Evolutionary conservation across 2,797 vertebrate species (phyloP).

Genomic region (Hoplostethus mediterraneus): DNA sequence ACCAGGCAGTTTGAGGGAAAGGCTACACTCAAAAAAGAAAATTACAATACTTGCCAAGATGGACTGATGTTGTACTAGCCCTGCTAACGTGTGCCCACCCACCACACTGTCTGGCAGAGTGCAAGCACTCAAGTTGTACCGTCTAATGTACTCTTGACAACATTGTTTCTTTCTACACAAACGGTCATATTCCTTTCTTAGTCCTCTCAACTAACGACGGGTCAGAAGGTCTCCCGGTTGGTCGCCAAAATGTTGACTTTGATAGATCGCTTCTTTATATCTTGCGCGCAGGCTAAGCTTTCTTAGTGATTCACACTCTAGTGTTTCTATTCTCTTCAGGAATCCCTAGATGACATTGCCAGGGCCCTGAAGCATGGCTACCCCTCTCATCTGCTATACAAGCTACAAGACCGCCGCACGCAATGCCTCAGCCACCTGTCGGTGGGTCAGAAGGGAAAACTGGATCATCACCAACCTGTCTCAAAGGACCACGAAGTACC

Average conservation of each 20-base stretch:
- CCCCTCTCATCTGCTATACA: conserved; percentile 87
- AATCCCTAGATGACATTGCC: conserved; percentile 89
- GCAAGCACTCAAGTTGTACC: too few relatives aligned
- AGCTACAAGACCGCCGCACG: conserved; percentile 85
- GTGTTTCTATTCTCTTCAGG: conserved; percentile 71
- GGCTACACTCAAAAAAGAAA: too few relatives aligned
- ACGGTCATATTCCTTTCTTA: neutral
- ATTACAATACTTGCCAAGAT: too few relatives aligned
- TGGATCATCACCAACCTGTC: conserved; percentile 14
- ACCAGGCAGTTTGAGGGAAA: too few relatives aligned
- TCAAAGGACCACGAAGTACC: conserved; percentile 6
- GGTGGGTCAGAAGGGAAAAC: conserved; percentile 51
- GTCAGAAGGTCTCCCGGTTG: too few relatives aligned
- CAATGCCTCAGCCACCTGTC: conserved; percentile 85
- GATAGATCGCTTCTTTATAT: neutral
- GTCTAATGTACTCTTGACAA: too few relatives aligned
- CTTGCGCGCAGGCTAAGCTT: neutral
- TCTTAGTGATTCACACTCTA: neutral
- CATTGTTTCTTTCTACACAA: too few relatives aligned
- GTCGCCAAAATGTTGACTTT: neutral
- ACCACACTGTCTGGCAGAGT: too few relatives aligned
- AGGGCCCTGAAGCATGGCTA: conserved; percentile 86
- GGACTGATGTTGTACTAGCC: too few relatives aligned
- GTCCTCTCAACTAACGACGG: too few relatives aligned
- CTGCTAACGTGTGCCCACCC: too few relatives aligned